Conservation (phyloP, 2,888 invertebrate species). For the Amphiduros pacificus region DNA sequence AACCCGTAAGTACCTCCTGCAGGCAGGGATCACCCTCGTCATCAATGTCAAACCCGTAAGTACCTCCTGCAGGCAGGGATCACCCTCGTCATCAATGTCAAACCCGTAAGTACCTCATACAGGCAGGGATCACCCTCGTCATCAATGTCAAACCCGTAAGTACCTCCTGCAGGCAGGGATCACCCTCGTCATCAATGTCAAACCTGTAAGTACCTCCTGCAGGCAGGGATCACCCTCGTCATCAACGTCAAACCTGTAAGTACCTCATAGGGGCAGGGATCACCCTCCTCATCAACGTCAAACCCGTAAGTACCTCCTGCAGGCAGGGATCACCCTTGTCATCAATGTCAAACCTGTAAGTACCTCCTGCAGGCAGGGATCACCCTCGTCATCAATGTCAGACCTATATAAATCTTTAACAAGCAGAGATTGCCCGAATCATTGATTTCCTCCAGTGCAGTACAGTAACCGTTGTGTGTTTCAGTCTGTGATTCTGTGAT, state of each 20-base stretch:
- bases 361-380: constrained; percentile 74
- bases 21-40: constrained; percentile 81
- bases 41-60: constrained; percentile 75
- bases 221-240: constrained; percentile 81
- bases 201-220: constrained; percentile 69
- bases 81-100: constrained; percentile 86
- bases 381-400: constrained; percentile 86
- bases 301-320: constrained; percentile 69
- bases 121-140: constrained; percentile 83
- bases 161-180: constrained; percentile 74
- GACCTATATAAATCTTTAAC: no score
- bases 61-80: constrained; percentile 74
- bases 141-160: constrained; percentile 75
- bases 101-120: constrained; percentile 66
- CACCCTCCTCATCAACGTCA: constrained; percentile 86
- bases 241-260: constrained; percentile 75
- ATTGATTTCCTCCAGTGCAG: no score
- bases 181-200: constrained; percentile 86
- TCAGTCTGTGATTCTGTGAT: no score
- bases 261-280: constrained; percentile 75
- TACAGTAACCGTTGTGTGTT: no score
- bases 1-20: constrained; percentile 69
- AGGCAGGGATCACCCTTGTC: constrained; percentile 81
- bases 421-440: no score
- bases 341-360: constrained; percentile 75